Evolutionary conservation across 2,113 vertebrate genomes (phyloP), one percentile per base, ranked within the genome.

Genomic region (Dipodomys stephensi): DNA sequence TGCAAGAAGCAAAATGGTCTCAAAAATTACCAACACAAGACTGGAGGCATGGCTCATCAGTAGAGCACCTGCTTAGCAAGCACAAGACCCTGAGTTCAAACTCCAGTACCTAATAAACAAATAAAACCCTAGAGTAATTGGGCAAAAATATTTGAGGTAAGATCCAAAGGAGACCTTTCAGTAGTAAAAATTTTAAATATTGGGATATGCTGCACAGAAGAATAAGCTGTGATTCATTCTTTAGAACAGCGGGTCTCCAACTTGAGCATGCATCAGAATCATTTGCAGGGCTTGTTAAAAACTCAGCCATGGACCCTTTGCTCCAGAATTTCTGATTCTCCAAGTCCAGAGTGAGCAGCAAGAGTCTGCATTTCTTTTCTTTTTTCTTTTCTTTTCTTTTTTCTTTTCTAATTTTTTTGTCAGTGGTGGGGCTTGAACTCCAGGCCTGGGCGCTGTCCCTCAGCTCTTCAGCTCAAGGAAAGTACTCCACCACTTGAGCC

Each of bases 61-160:
- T 57, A 57, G 53, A 57, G 53, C 53, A 57, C 53, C 53, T 57
- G 53, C 15, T 13, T 57, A 57, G 53, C 13, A 57, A 57, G 16
- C 53, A 13, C 15, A 57, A 53, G 53, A 4, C 53, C 53, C 53
- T 12, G 49, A 49, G 8, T 49, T 49, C 49, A 49, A 49, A 49
- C 49, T 49, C 49, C 49, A 49, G 49, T 49, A 49, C 49, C 10
- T 12, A 49, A 49, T 11, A 49, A 49, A 49, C 8, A 49, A 49
- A 49, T 22, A 67, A 81, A 83, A 44, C 64, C 73, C 71, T 44
- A 0, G 8, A 85, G 32, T 94, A 87, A 94, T 77, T 83, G 88
- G 92, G 12, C 82, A 83, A 79, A 93, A 90, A 16, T 27, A 65
- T 62, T 73, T 81, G 77, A 79, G 16, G 53, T 27, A 60, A 87